These are phyloP conservation scores for Eufriesea mexicana DNA, from an alignment of 1,140 invertebrate species.

Conservation along the genomic window DNA sequence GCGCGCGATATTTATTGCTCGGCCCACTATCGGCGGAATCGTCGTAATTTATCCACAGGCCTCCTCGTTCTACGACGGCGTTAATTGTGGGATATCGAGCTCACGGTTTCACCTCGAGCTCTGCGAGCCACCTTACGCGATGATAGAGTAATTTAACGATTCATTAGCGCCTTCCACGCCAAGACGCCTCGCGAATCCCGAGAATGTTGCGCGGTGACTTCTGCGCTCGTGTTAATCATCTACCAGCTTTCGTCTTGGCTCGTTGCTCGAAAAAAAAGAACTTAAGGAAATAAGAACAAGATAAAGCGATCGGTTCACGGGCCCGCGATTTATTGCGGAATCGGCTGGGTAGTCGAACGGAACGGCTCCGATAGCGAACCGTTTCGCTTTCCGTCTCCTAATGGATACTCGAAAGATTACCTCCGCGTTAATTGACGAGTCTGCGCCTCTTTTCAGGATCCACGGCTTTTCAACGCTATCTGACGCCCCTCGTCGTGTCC, in stretches of 20 bases:
- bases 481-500: background rate
- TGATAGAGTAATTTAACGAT: constrained; percentile 14
- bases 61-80: background rate
- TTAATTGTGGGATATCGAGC: constrained; percentile 45
- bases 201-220: background rate
- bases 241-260: too few relatives aligned
- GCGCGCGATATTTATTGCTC: constrained; percentile 56
- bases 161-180: background rate
- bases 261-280: too few relatives aligned
- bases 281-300: too few relatives aligned
- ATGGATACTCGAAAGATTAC: constrained; percentile 14
- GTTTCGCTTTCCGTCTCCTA: background rate
- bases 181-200: background rate
- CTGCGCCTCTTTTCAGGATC: background rate
- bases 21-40: constrained; percentile 35
- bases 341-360: background rate
- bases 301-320: background rate
- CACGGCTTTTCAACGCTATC: background rate
- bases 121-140: background rate
- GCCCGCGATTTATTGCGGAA: background rate
- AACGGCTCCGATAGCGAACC: background rate
- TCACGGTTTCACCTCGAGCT: background rate
- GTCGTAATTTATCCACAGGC: constrained; percentile 53
- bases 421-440: background rate
- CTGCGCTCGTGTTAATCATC: background rate